phyloP scores from a whole-genome alignment of 2,888 invertebrate genomes.

The Lycaena phlaeas region DNA sequence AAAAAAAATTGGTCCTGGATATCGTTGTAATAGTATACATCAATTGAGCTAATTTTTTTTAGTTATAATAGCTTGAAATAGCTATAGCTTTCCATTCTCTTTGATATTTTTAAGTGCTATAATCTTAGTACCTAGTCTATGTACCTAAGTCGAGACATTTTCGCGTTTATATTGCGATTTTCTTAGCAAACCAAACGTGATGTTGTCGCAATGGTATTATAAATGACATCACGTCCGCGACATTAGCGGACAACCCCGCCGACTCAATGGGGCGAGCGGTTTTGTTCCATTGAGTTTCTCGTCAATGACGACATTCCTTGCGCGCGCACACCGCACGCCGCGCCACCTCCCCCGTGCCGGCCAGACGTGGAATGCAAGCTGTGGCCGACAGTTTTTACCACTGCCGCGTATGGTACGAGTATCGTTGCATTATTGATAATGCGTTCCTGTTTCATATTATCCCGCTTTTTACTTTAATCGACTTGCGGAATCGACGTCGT shows the following conservation, averaged over 20 bases:
- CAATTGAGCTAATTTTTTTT: no score
- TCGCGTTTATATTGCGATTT: background rate
- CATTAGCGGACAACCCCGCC: conserved; percentile 7
- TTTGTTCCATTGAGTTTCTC: conserved; percentile 29
- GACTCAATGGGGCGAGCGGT: conserved; percentile 25
- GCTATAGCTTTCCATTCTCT: no score
- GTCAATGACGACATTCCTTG: conserved; percentile 29
- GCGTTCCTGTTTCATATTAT: conserved; percentile 9
- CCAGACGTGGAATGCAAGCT: conserved; percentile 25
- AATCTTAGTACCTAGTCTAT: no score
- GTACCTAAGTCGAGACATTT: background rate
- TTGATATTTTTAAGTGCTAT: no score
- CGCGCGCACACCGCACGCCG: conserved; percentile 20
- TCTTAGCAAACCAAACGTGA: background rate
- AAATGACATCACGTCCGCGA: conserved; percentile 7
- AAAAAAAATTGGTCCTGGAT: no score
- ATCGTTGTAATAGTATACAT: no score
- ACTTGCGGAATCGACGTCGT: conserved; percentile 11
- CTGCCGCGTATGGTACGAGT: conserved; percentile 12
- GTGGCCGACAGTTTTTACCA: conserved; percentile 16
- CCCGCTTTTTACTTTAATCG: conserved; percentile 12
- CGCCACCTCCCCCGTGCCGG: conserved; percentile 23
- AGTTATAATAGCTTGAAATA: no score
- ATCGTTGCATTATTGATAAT: conserved; percentile 18
- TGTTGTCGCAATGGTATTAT: background rate